Base-by-base conservation (phyloP, 2,797 vertebrate species). In the Aplochiton taeniatus region DNA sequence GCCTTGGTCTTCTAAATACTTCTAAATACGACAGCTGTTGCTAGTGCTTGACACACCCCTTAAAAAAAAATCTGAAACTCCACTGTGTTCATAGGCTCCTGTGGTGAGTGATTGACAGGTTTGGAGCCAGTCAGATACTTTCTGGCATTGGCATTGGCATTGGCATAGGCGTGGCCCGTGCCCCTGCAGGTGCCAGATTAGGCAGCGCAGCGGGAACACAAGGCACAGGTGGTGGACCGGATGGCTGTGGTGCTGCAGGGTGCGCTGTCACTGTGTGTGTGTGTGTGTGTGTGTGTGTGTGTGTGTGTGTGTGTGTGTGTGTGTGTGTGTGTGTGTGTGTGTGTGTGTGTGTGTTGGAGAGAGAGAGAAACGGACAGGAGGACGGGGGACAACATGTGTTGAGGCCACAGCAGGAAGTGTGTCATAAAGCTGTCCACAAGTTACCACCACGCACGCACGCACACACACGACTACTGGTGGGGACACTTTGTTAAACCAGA, bases 161-260 rank as follows among this genome's bases (percentile, higher is more conserved):
- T n/a, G n/a, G n/a, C n/a, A n/a, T n/a, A n/a, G n/a, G n/a, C 18
- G 74, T 75, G 84, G 76, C 68, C 62, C 9, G 8, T 18, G 55
- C 16, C 58, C 62, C 66, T 20, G n/a, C 52, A 59, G 66, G 66
- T 58, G 66, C 54, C 72, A 66, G 62, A 54, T 75, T 66, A 55
- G 69, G 12, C 14, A 59, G 18, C 58, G 19, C 17, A 55, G 47
- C 4, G 11, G 46, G 45, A 61, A 46, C 63, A 69, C 51, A 62
- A 75, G 68, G 64, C 73, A 71, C 84, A 81, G 83, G 86, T 85
- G 85, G 80, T 68, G 65, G 71, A 72, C 68, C 56, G 78, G 72
- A 57, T 66, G 51, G 62, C 45, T 47, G 46, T 65, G 66, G 57
- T 67, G 62, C 31, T 31, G 3, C 3, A 31, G 31, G 31, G 31